phyloP scores from a whole-genome alignment of 2,113 vertebrate genomes.

The Australoheros scitulus region DNA sequence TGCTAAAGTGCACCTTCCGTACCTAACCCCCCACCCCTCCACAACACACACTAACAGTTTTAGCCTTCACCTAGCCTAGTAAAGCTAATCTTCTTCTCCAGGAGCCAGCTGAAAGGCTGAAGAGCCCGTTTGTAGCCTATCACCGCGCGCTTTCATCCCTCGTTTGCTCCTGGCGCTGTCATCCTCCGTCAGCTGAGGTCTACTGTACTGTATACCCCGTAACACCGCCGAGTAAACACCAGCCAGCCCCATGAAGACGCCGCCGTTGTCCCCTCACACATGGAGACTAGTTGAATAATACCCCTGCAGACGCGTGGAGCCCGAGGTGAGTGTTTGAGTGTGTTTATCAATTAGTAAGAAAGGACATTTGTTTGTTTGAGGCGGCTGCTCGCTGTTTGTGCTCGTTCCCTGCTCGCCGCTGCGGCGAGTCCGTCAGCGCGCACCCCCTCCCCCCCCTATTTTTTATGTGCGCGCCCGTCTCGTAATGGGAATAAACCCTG shows the following conservation, averaged over 20 bases:
- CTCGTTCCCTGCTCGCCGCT: slow-evolving; percentile 4
- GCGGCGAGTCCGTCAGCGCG: slow-evolving; percentile 48
- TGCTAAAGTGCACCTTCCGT: slow-evolving; percentile 82
- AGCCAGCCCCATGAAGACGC: slow-evolving; percentile 56
- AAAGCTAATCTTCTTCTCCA: slow-evolving; percentile 51
- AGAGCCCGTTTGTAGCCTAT: slow-evolving; percentile 2
- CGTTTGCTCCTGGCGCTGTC: slow-evolving; percentile 63
- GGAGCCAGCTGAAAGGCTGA: slow-evolving; percentile 7
- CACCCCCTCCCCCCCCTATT: not conserved
- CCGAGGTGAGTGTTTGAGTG: slow-evolving; percentile 64
- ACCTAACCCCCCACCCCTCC: slow-evolving; percentile 32
- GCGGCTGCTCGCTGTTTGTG: slow-evolving; percentile 6
- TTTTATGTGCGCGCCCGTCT: slow-evolving; percentile 46
- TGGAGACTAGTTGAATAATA: slow-evolving; percentile 56
- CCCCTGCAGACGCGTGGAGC: slow-evolving; percentile 49
- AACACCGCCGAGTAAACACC: slow-evolving; percentile 68
- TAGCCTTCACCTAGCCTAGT: slow-evolving; percentile 47
- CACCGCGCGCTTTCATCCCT: slow-evolving; percentile 27
- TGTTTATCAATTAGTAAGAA: not conserved
- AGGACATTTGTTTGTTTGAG: slow-evolving; percentile 14
- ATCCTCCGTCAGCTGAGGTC: slow-evolving; percentile 54
- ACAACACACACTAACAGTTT: slow-evolving; percentile 20
- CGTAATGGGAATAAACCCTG: slow-evolving; percentile 62
- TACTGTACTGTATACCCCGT: slow-evolving; percentile 19
- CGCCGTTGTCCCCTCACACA: slow-evolving; percentile 39